Evolutionary conservation across 2,797 vertebrate genomes (phyloP), one percentile per base, ranked within the genome.

Genomic region (Tenualosa ilisha): DNA sequence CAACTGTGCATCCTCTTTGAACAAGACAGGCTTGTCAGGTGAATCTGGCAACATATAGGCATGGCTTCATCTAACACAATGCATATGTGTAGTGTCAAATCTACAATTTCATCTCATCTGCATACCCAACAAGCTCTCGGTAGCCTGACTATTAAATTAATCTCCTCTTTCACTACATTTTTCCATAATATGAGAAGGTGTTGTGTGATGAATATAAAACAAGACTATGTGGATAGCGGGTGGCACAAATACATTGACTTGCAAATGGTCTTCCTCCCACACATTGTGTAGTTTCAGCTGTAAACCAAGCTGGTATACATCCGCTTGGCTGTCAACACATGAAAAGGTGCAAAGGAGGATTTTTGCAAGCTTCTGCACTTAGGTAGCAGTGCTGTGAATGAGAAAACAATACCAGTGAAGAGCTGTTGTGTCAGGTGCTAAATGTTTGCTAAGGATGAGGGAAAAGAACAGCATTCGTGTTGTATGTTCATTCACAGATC

Each of bases 161-260:
- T 63, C 22, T 24, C 7, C 20, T 59, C 51, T 3, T 4, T 63
- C 54, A 56, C 54, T 17, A 56, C 6, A 24, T 63, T 63, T n/a
- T n/a, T 63, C 6, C 8, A 24, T 63, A 31, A 63, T 63, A n/a
- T 24, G 59, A 46, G 72, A 79, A 79, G 20, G 17, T 20, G 59
- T 63, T 63, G 22, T 24, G 17, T 75, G 20, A 79, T 79, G 17
- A 22, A 20, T 20, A 72, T 72, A 5, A 72, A 40, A 72, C 13
- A 72, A 37, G 12, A 56, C 15, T 56, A 26, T 65, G n/a, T 65
- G 61, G 61, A 9, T 9, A 65, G 50, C 13, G 12, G 13, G 13
- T 37, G 31, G 65, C 65, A 72, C 37, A 79, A 79, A 46, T 46
- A 46, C 72, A 79, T 79, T 46, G 72, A 43, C 72, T 79, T 43